Evolutionary conservation across 2,113 vertebrate species (phyloP).

Genomic region (Malurus cyaneus): DNA sequence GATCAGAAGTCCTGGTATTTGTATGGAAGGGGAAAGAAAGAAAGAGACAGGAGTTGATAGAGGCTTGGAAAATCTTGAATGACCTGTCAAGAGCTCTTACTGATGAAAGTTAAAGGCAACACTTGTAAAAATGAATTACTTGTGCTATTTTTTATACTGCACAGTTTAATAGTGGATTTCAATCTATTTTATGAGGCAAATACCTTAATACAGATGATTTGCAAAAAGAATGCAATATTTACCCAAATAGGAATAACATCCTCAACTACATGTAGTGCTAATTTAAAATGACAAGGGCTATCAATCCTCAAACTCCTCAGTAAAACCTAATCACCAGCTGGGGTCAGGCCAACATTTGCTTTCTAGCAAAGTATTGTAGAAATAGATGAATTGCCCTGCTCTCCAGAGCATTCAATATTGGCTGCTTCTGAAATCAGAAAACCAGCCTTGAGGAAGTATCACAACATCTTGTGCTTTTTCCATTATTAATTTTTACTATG

Average conservation of each 20-base stretch:
- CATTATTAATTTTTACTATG: neutral
- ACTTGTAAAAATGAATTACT: slow-evolving; percentile 50
- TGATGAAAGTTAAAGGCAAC: slow-evolving; percentile 53
- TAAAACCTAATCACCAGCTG: slow-evolving; percentile 65
- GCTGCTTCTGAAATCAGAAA: slow-evolving; percentile 38
- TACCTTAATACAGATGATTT: slow-evolving; percentile 45
- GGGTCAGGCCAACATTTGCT: slow-evolving; percentile 67
- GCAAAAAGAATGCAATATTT: slow-evolving; percentile 52
- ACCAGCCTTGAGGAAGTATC: neutral
- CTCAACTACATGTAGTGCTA: slow-evolving; percentile 33
- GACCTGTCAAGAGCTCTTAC: slow-evolving; percentile 39
- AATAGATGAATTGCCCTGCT: slow-evolving; percentile 44
- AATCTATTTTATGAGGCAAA: slow-evolving; percentile 65
- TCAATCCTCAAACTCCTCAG: slow-evolving; percentile 50
- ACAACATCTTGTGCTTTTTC: neutral
- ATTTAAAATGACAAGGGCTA: slow-evolving; percentile 61
- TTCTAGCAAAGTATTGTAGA: slow-evolving; percentile 30
- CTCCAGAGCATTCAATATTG: slow-evolving; percentile 33
- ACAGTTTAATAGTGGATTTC: slow-evolving; percentile 47
- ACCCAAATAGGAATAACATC: slow-evolving; percentile 51
- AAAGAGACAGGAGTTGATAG: slow-evolving; percentile 16
- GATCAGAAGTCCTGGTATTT: slow-evolving; percentile 20
- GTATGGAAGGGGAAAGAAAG: neutral
- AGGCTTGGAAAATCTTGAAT: slow-evolving; percentile 43
- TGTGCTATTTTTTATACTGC: slow-evolving; percentile 14